Evolutionary conservation across 2,113 vertebrate species (phyloP), one percentile per base, ranked within the genome.

Genomic region (Seriola dumerili): DNA sequence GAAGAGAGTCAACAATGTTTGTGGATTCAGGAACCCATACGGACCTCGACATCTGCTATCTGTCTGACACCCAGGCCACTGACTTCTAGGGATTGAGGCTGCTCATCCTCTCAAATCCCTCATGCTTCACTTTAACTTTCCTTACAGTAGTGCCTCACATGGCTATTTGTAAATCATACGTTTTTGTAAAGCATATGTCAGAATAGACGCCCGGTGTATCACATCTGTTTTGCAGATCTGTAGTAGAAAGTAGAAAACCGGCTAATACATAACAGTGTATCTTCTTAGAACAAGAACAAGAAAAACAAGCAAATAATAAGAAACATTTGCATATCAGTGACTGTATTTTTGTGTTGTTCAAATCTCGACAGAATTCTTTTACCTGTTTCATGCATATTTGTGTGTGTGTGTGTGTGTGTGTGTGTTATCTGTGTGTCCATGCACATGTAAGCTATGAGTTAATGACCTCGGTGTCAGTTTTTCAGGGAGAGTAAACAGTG

Each of bases 381-480:
- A 38, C 4, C 23, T 44, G 21, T 68, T 68, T 25, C 1, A 8
- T 57, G 55, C 19, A 32, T 16, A 17, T 16, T 14, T n/a, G 55
- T 50, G 57, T 59, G 57, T 70, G 19, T 44, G 3, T 64, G 23
- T n/a, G 0, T 79, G 44, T 23, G 9, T 36, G 6, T 36, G 29
- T n/a, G 6, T 36, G 34, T 23, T 23, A 23, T 36, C n/a, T 40
- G 42, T 13, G 12, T 52, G 59, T 40, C 59, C 36, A 38, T 36
- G 54, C 29, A 4, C 29, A 5, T 29, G 1, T 67, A 23, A 54
- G 70, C 46, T 17, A 3, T 32, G 13, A 34, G 90, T 81, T 76
- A 72, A 86, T 84, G 84, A 81, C 87, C 89, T 88, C 36, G 0
- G 63, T 74, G 85, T 89, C 75, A 67, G 2, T 69, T 72, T 82